Evolutionary conservation across 2,888 invertebrate species (phyloP).

Genomic region (Campoplex capitator): DNA sequence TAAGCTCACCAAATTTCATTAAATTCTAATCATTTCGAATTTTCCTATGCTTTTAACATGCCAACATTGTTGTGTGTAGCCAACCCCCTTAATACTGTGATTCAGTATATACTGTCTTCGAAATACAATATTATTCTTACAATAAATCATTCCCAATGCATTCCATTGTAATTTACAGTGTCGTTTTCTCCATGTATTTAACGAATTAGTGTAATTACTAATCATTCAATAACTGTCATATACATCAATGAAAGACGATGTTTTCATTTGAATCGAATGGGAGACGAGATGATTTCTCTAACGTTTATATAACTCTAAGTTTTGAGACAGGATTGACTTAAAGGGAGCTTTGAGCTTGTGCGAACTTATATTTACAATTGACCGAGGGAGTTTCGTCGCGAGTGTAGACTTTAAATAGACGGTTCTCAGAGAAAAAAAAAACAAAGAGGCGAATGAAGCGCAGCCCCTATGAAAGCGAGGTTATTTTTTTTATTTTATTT

Average conservation of each 20-base stretch:
- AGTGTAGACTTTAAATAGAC: not conserved
- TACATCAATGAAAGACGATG: not conserved
- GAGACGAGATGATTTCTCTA: not conserved
- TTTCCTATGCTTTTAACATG: too few species aligned
- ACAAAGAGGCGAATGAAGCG: slow-evolving; percentile 26
- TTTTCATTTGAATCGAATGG: not conserved
- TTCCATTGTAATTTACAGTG: too few species aligned
- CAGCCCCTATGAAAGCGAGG: slow-evolving; percentile 8
- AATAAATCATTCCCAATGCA: too few species aligned
- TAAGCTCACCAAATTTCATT: too few species aligned
- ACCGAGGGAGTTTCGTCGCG: not conserved
- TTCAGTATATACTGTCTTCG: too few species aligned
- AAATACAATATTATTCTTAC: too few species aligned
- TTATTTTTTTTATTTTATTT: not conserved
- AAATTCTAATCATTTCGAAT: too few species aligned
- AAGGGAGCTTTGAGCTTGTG: not conserved
- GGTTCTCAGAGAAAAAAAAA: not conserved
- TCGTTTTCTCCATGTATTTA: not conserved
- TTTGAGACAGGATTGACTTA: not conserved
- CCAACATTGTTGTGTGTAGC: too few species aligned
- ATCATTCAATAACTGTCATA: not conserved
- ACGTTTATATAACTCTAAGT: not conserved
- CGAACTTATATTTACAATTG: slow-evolving; percentile 24
- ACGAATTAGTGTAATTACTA: not conserved
- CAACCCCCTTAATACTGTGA: too few species aligned